phyloP scores from a whole-genome alignment of 2,888 invertebrate species.

The Lomographa bimaculata region DNA sequence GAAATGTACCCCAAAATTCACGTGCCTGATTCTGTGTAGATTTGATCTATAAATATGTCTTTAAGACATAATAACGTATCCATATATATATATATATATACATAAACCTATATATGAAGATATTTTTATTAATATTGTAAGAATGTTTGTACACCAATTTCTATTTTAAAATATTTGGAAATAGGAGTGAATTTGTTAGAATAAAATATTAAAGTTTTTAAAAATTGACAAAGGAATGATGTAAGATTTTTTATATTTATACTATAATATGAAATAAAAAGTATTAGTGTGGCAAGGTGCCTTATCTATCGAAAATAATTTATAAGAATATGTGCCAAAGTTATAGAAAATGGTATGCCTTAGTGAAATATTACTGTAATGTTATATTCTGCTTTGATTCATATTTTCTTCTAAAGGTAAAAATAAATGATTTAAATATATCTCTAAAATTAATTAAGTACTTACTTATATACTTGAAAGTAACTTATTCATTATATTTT shows the following conservation, averaged over 20 bases:
- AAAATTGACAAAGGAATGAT: slow-evolving; percentile 25
- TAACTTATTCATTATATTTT: slow-evolving; percentile 10
- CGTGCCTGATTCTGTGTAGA: too few relatives aligned
- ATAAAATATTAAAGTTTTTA: too few relatives aligned
- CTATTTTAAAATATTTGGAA: too few relatives aligned
- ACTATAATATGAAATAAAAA: slow-evolving; percentile 7
- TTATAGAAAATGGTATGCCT: slow-evolving; percentile 34
- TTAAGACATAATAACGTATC: too few relatives aligned
- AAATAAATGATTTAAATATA: slow-evolving; percentile 6
- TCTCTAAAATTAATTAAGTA: not conserved
- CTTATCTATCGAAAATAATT: slow-evolving; percentile 54
- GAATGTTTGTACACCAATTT: slow-evolving; percentile 8
- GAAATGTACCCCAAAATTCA: too few relatives aligned
- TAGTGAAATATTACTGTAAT: slow-evolving; percentile 28
- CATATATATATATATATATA: too few relatives aligned
- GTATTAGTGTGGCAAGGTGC: slow-evolving; percentile 58
- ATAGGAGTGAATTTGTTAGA: slow-evolving; percentile 3
- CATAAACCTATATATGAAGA: too few relatives aligned
- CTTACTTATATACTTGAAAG: slow-evolving; percentile 2
- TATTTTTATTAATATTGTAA: too few relatives aligned
- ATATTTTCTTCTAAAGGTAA: slow-evolving; percentile 26
- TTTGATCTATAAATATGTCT: too few relatives aligned
- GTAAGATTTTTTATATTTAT: slow-evolving; percentile 25
- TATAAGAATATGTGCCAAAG: slow-evolving; percentile 56
- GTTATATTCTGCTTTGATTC: slow-evolving; percentile 35